Conservation (phyloP, 2,888 invertebrate genomes). For the Lepidocyrtinus sp. region DNA sequence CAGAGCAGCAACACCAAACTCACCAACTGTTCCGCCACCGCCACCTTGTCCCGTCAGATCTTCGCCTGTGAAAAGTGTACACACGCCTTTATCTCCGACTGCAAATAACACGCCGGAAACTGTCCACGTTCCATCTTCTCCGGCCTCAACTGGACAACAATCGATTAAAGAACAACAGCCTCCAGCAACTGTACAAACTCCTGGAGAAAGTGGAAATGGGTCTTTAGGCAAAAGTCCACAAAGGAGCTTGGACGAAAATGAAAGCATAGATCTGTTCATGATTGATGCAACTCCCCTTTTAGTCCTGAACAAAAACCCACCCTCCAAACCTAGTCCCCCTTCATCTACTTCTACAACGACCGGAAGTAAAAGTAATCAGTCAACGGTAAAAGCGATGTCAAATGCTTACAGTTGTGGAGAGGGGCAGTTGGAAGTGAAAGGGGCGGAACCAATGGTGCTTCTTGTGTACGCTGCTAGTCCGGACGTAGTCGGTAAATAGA, state of each 20-base stretch:
- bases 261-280: slow-evolving; percentile 62
- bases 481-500: slow-evolving; percentile 85
- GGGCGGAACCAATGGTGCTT: slow-evolving; percentile 94
- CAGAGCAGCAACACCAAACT: neutral
- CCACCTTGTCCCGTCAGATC: slow-evolving; percentile 2
- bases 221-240: slow-evolving; percentile 51
- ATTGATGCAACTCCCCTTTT: slow-evolving; percentile 63
- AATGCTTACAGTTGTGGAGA: neutral
- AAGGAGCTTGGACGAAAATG: slow-evolving; percentile 59
- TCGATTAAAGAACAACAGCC: slow-evolving; percentile 6
- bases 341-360: slow-evolving; percentile 21
- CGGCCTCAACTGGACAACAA: slow-evolving; percentile 22
- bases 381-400: slow-evolving; percentile 1
- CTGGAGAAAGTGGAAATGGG: neutral
- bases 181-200: neutral
- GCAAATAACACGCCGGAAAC: too few species aligned
- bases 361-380: neutral
- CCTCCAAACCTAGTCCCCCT: slow-evolving; percentile 50
- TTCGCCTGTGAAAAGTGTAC: slow-evolving; percentile 24
- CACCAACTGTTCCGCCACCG: slow-evolving; percentile 10
- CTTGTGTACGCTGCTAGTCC: slow-evolving; percentile 97
- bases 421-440: slow-evolving; percentile 77
- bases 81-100: slow-evolving; percentile 32
- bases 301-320: slow-evolving; percentile 58
- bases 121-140: neutral